Percentiles rank a stretch among this genome's conserved stretches.
Conservation (phyloP, 53 echinoderm and acorn worm genomes). For the Stichopus horrens region DNA sequence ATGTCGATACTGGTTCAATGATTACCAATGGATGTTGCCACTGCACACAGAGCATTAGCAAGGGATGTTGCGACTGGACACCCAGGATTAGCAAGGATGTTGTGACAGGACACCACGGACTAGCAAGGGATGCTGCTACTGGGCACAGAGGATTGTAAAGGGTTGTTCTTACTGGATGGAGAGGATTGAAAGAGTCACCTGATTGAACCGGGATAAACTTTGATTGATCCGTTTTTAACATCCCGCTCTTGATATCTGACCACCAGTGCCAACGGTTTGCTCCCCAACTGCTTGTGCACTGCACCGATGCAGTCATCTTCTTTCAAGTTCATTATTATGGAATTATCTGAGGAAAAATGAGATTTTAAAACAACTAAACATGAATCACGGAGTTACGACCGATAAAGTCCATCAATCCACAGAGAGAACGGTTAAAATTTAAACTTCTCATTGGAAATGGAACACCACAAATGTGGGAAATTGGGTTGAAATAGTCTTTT, state of each 20-base stretch:
- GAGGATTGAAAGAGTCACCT: not conserved
- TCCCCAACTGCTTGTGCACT: slow-evolving; percentile 37
- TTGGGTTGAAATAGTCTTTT: no score
- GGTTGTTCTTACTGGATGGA: not conserved
- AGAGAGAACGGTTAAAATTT: no score
- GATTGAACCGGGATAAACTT: slow-evolving; percentile 20
- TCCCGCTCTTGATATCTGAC: slow-evolving; percentile 31
- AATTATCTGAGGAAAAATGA: not conserved
- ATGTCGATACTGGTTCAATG: no score
- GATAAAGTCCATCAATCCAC: no score
- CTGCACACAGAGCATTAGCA: no score
- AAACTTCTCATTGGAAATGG: no score
- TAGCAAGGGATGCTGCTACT: no score
- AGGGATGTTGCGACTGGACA: no score
- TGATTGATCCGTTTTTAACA: slow-evolving; percentile 27
- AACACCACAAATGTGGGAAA: no score
- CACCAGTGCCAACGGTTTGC: slow-evolving; percentile 29
- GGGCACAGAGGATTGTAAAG: not conserved
- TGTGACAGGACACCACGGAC: no score
- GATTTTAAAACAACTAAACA: not conserved
- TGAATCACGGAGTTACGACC: not conserved
- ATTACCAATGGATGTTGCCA: no score
- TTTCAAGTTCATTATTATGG: slow-evolving; percentile 40
- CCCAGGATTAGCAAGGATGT: no score
- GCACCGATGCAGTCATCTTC: slow-evolving; percentile 44